Evolutionary conservation across 2,888 invertebrate species (phyloP), one percentile per base, ranked within the genome.

Genomic region (Coleophora deauratella): DNA sequence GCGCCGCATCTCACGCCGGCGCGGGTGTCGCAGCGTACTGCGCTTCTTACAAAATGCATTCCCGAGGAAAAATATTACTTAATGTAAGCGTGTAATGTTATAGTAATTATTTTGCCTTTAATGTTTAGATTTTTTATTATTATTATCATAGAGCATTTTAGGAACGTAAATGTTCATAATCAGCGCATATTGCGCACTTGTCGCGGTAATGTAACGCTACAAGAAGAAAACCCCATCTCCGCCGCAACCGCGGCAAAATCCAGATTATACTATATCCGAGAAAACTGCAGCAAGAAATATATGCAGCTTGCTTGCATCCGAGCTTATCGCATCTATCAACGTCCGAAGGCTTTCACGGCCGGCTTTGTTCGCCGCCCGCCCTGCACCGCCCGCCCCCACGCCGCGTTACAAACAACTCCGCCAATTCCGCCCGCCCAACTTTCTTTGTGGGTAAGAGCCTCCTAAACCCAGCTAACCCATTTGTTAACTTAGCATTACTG

Each of bases 281-380:
- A 57, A 74, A 72, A 73, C 64, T 73, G 67, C 62, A 66, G 70
- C 72, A 77, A 79, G 81, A 81, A 80, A 79, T 79, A 80, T 74
- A 81, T 81, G 82, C 82, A 80, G 79, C 77, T 81, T 75, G 73
- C 81, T 81, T 82, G 82, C 81, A 82, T 81, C 81, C 75, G 62
- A 82, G 84, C 81, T 82, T 82, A 81, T 81, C 82, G 80, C 81
- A 82, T 82, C 78, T 74, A 78, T 78, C 78, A 78, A 75, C 67
- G 69, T 71, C 73, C 73, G 76, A 77, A 79, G 81, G 79, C 80
- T 79, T 79, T 78, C 79, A 78, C 68, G 75, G 80, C 76, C 72
- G 78, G 76, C 74, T 75, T 82, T 81, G 81, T 82, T 80, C 79
- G 70, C 67, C 65, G 66, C 66, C 67, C 46, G 52, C 52, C 59